These are phyloP conservation scores for Prunella fulvescens DNA, from an alignment of 2,113 vertebrate species.

Conservation along the genomic window DNA sequence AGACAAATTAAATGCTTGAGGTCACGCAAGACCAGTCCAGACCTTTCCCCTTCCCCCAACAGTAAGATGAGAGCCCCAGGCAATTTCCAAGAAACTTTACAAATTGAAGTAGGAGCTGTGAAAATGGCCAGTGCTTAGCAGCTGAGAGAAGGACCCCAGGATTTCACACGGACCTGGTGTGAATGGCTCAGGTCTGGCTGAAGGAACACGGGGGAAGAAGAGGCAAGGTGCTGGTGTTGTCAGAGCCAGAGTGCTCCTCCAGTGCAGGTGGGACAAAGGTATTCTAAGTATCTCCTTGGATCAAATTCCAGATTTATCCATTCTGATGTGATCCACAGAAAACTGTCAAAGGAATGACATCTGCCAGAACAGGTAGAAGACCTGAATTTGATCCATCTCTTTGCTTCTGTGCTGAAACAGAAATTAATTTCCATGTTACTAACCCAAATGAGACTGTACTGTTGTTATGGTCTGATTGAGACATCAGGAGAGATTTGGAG, in stretches of 20 bases:
- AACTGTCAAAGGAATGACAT: neutral
- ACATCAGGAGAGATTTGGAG: neutral
- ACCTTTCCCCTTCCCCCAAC: neutral
- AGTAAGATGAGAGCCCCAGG: conserved; percentile 3
- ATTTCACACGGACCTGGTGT: neutral
- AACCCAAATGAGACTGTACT: neutral
- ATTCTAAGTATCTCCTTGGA: neutral
- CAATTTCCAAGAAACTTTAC: neutral
- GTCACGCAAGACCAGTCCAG: conserved; percentile 23
- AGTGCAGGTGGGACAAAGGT: neutral
- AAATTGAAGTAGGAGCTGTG: neutral
- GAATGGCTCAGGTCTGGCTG: neutral
- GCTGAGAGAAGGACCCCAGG: neutral
- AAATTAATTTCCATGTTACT: neutral
- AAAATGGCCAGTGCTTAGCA: neutral
- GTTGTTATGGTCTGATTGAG: neutral
- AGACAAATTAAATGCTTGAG: conserved; percentile 49
- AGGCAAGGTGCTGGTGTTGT: neutral
- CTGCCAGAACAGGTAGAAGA: neutral
- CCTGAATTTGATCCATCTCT: neutral
- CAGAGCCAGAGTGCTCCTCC: neutral
- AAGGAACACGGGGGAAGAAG: neutral
- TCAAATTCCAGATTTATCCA: neutral
- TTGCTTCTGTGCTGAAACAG: neutral
- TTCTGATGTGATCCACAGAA: neutral